A percentile compares a stretch with the other conserved stretches of the same genome.
phyloP scores from a whole-genome alignment of 2,113 vertebrate genomes.

The Brachypodius melanocephalos region DNA sequence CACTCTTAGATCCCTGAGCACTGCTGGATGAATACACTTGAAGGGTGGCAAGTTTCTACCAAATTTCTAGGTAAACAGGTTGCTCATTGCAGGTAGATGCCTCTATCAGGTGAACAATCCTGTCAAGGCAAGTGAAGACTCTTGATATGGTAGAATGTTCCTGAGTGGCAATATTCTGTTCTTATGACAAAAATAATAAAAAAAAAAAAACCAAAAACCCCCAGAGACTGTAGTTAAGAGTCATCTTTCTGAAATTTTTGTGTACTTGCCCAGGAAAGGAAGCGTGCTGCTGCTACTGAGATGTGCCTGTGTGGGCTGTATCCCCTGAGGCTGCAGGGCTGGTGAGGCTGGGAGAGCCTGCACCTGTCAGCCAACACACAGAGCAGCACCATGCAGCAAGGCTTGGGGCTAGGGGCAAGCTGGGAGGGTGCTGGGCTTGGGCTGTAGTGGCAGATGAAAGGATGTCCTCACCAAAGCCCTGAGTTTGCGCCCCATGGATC shows the following conservation, averaged over 20 bases:
- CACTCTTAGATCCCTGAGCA: not conserved
- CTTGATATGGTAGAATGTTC: not conserved
- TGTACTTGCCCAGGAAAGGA: not conserved
- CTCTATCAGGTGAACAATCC: not conserved
- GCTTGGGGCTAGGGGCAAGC: too few relatives aligned
- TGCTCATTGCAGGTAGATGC: not conserved
- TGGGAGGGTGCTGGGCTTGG: fast-evolving
- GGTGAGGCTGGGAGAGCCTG: not conserved
- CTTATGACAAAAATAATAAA: not conserved
- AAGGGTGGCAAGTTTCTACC: not conserved
- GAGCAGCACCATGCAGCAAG: not conserved
- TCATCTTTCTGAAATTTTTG: not conserved
- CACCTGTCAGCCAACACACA: fast-evolving
- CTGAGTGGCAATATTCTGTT: not conserved
- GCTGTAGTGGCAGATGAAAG: not conserved
- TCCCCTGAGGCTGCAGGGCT: not conserved
- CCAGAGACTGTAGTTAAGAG: not conserved
- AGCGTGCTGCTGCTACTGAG: not conserved
- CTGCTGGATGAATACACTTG: not conserved
- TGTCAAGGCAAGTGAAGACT: not conserved
- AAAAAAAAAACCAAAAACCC: too few relatives aligned
- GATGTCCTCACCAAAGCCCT: not conserved
- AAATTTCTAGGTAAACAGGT: not conserved
- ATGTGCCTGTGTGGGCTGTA: not conserved
- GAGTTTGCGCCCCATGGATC: not conserved